A percentile compares a stretch with the other conserved stretches of the same genome.
Conservation (phyloP, 2,113 vertebrate species). For the Sula dactylatra region DNA sequence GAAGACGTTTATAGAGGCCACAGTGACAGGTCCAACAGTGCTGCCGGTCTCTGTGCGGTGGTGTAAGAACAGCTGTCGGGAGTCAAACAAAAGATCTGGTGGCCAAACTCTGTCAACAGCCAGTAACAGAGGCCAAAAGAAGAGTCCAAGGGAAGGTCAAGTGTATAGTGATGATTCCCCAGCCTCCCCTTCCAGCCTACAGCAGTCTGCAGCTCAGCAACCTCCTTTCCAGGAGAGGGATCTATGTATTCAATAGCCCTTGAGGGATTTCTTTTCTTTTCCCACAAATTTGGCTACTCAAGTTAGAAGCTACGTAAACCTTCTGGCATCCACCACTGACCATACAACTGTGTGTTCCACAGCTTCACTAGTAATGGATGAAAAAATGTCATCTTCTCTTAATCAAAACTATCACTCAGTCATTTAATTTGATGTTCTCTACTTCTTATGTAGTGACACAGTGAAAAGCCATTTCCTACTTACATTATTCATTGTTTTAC, state of each 20-base stretch:
- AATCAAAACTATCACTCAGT: not conserved
- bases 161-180: not conserved
- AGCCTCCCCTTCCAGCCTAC: not conserved
- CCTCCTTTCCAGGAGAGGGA: constrained; percentile 36
- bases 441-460: not conserved
- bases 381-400: not conserved
- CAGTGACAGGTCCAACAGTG: not conserved
- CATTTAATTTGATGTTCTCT: not conserved
- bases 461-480: not conserved
- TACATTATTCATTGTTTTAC: not conserved
- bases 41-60: not conserved
- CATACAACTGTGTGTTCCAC: not conserved
- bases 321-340: not conserved
- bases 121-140: constrained; percentile 3
- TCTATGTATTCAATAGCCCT: not conserved
- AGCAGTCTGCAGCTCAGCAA: constrained; percentile 33
- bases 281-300: not conserved
- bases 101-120: constrained; percentile 31
- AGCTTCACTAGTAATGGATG: not conserved
- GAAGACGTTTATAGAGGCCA: not conserved
- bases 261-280: not conserved
- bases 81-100: not conserved
- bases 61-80: not conserved
- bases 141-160: constrained; percentile 37
- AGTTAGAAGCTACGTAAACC: not conserved